Conservation (phyloP, 1,140 invertebrate species). For the Halyomorpha halys region DNA sequence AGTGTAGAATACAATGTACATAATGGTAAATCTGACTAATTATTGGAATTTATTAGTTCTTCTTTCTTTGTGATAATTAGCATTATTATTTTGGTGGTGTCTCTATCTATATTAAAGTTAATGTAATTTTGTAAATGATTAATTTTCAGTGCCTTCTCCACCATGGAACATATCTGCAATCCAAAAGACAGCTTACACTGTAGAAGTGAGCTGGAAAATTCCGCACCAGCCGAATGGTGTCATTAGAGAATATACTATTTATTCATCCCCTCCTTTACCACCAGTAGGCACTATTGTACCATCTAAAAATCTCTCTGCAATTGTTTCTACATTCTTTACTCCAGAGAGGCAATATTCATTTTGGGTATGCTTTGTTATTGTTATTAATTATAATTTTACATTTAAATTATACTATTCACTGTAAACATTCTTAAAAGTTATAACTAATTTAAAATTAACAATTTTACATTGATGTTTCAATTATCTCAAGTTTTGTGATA, state of each 20-base stretch:
- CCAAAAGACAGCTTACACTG: constrained; percentile 50
- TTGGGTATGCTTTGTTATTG: constrained; percentile 62
- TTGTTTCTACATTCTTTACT: constrained; percentile 47
- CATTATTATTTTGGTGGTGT: no score
- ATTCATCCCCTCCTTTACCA: constrained; percentile 46
- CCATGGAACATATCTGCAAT: constrained; percentile 52
- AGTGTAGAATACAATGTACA: no score
- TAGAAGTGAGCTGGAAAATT: constrained; percentile 55
- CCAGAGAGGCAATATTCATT: constrained; percentile 56
- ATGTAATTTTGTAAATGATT: constrained; percentile 16
- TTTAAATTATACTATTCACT: no score
- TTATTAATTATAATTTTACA: no score
- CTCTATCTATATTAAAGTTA: no score
- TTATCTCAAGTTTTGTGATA: no score
- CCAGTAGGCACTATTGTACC: constrained; percentile 35
- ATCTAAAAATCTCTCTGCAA: constrained; percentile 37
- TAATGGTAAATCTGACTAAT: no score
- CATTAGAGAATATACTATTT: constrained; percentile 52
- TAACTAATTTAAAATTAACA: no score
- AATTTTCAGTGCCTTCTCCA: constrained; percentile 46
- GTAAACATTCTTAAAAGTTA: no score
- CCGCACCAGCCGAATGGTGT: constrained; percentile 51
- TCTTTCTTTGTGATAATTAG: no score
- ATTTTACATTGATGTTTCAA: no score
- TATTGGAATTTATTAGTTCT: no score